These are phyloP conservation scores for Corbicula japonica DNA, from an alignment of 2,888 invertebrate species.

Conservation along the genomic window DNA sequence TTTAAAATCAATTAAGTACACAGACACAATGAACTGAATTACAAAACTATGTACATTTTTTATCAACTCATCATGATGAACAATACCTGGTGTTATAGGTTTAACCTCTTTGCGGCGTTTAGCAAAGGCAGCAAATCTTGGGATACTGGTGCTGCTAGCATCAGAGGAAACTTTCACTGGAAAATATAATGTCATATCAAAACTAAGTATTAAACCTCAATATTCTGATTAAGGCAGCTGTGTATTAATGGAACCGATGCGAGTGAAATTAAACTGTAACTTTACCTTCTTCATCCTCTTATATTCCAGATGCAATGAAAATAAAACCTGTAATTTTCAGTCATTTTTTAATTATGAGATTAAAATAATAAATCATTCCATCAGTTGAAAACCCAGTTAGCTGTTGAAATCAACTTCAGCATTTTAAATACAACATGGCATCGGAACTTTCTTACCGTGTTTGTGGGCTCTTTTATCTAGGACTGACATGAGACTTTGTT, in stretches of 20 bases:
- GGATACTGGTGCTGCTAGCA: constrained; percentile 64
- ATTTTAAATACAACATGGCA: background rate
- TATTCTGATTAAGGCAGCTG: background rate
- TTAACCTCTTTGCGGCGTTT: constrained; percentile 72
- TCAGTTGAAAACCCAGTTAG: background rate
- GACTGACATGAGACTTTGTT: constrained; percentile 72
- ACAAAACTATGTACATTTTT: too few relatives aligned
- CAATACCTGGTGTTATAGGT: constrained; percentile 62
- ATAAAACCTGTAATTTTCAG: too few relatives aligned
- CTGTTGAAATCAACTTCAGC: background rate
- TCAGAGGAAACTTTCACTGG: constrained; percentile 35
- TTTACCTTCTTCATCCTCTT: too few relatives aligned
- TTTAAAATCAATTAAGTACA: too few relatives aligned
- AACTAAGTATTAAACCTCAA: background rate
- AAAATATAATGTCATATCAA: background rate
- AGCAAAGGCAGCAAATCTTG: constrained; percentile 79
- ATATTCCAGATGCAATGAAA: too few relatives aligned
- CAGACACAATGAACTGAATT: too few relatives aligned
- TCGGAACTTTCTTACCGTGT: constrained; percentile 55
- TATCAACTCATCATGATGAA: too few relatives aligned
- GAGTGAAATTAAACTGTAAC: too few relatives aligned
- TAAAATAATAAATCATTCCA: too few relatives aligned
- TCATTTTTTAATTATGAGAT: too few relatives aligned
- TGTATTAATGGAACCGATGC: too few relatives aligned
- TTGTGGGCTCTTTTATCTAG: constrained; percentile 77